Evolutionary conservation across 2,113 vertebrate genomes (phyloP).

Genomic region (Stigmatopora nigra): DNA sequence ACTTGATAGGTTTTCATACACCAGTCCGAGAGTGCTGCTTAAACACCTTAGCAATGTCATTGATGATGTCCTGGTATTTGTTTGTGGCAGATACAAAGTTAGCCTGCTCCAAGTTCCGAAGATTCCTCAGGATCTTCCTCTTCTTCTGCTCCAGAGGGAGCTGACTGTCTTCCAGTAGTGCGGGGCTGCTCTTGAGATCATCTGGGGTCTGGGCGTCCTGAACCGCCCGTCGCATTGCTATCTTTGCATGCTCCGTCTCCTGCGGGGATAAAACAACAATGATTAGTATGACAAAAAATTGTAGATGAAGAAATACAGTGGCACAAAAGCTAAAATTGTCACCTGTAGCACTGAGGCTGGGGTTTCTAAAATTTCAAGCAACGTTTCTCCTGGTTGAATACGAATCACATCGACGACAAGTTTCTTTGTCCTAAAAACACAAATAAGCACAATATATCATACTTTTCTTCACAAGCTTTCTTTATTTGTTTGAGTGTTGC

Average conservation of each 20-base stretch:
- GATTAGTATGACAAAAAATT: not conserved
- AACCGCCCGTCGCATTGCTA: conserved; percentile 76
- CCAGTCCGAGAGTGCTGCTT: not conserved
- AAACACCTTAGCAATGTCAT: conserved; percentile 89
- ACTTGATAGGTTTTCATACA: no score
- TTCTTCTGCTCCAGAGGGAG: conserved; percentile 96
- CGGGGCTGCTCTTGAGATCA: conserved; percentile 79
- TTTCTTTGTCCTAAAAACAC: conserved; percentile 82
- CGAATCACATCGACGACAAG: conserved; percentile 87
- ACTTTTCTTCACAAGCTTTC: no score
- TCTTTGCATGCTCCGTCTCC: conserved; percentile 80
- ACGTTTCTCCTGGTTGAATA: conserved; percentile 78
- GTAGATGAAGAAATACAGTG: not conserved
- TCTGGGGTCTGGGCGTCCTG: conserved; percentile 87
- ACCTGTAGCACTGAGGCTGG: conserved; percentile 81
- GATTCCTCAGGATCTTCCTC: conserved; percentile 90
- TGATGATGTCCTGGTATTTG: conserved; percentile 93
- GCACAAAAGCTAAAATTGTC: conserved; percentile 4
- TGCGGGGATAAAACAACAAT: conserved; percentile 34
- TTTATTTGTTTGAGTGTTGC: no score
- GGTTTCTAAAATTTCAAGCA: conserved; percentile 83
- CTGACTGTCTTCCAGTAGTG: conserved; percentile 79
- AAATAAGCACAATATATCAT: not conserved
- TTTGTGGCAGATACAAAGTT: conserved; percentile 73
- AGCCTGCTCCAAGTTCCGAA: conserved; percentile 85